These are phyloP conservation scores for Columba janthina DNA, from an alignment of 2,113 vertebrate species.

Conservation along the genomic window DNA sequence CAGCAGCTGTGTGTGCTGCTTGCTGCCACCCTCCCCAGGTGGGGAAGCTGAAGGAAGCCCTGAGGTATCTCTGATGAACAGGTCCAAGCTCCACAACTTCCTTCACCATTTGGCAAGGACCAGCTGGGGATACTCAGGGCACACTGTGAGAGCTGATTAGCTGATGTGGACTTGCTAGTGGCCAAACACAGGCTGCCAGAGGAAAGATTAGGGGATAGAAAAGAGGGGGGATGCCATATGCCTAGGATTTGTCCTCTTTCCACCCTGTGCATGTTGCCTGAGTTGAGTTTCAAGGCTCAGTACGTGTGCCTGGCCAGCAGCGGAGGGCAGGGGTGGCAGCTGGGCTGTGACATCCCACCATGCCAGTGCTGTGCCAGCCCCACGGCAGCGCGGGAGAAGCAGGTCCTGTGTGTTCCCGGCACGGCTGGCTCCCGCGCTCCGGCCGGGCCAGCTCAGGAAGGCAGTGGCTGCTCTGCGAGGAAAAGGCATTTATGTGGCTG, in stretches of 20 bases:
- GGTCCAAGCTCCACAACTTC: not conserved
- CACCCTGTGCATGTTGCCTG: accelerated
- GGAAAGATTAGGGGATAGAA: not conserved
- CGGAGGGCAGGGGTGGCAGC: not conserved
- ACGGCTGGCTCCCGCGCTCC: not conserved
- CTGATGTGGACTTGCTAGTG: not conserved
- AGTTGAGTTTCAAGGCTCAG: not conserved
- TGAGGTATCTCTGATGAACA: not conserved
- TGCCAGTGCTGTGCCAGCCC: not conserved
- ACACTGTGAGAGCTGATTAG: not conserved
- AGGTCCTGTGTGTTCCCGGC: not conserved
- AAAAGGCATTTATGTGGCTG: not conserved
- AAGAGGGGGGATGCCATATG: not conserved
- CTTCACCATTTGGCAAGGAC: not conserved
- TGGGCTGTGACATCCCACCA: not conserved
- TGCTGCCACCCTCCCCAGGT: accelerated
- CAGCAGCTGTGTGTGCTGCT: accelerated
- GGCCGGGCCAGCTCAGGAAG: not conserved
- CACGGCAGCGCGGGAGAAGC: not conserved
- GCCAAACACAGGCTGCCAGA: not conserved
- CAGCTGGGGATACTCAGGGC: not conserved
- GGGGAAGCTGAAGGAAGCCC: not conserved
- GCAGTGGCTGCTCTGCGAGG: not conserved
- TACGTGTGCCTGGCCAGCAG: not conserved
- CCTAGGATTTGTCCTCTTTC: not conserved